These are phyloP conservation scores for Capitella teleta DNA, from an alignment of 1,140 invertebrate species.

Conservation along the genomic window DNA sequence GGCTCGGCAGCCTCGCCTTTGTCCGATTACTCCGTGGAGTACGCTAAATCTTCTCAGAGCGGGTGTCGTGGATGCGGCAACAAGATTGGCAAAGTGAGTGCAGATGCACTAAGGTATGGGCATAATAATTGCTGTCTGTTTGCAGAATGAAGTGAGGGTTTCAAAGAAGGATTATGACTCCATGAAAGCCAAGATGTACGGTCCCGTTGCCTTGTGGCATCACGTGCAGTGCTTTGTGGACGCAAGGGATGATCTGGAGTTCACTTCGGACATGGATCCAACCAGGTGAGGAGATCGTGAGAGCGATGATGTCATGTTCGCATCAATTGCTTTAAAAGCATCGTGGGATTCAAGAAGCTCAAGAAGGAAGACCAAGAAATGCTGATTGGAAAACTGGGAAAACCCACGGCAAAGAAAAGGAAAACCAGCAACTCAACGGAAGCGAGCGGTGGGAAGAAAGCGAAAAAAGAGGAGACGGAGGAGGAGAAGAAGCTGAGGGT, in stretches of 20 bases:
- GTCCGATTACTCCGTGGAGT: slow-evolving; percentile 68
- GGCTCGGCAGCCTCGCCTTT: background rate
- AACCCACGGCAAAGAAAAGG: too few relatives aligned
- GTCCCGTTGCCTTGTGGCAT: slow-evolving; percentile 64
- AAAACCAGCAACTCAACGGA: slow-evolving; percentile 28
- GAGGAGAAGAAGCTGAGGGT: slow-evolving; percentile 35
- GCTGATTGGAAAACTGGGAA: slow-evolving; percentile 58
- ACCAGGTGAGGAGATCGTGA: slow-evolving; percentile 2
- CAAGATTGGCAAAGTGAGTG: slow-evolving; percentile 65
- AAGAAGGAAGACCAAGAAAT: slow-evolving; percentile 61
- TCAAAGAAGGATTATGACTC: slow-evolving; percentile 78
- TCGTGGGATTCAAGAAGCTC: slow-evolving; percentile 65
- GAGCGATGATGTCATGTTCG: background rate
- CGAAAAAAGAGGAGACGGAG: slow-evolving; percentile 32
- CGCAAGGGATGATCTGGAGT: slow-evolving; percentile 61
- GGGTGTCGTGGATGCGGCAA: slow-evolving; percentile 73
- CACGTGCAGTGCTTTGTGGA: slow-evolving; percentile 86
- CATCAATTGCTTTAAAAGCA: slow-evolving; percentile 27
- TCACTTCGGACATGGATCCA: slow-evolving; percentile 31
- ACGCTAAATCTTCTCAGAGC: slow-evolving; percentile 74
- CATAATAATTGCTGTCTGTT: slow-evolving; percentile 9
- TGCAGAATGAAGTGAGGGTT: slow-evolving; percentile 63
- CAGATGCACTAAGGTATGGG: background rate
- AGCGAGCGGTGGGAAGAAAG: slow-evolving; percentile 24
- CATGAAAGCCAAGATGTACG: slow-evolving; percentile 65